Base-by-base conservation (phyloP, 2,888 invertebrate genomes). In the Trachelus stipa region DNA sequence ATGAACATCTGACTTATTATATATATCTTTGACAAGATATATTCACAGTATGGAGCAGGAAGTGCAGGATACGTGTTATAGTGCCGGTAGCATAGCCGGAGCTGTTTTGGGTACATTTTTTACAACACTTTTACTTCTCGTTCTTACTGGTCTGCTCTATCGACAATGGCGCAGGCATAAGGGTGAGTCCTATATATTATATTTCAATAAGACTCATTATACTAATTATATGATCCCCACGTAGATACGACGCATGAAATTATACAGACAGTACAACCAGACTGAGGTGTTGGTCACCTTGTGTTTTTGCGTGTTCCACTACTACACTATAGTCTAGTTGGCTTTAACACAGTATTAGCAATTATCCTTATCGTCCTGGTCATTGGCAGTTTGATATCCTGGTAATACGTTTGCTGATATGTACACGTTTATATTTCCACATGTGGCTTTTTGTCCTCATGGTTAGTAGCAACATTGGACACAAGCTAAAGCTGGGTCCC, bases 31-130 rank as follows among this genome's bases (percentile, higher is more conserved):
- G 33, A 31, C 31, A 34, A 71, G 71, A 71, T 33, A 71, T 31
- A 71, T 31, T 71, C 12, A 12, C 71, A 71, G 71, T 3, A 84
- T 81, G 84, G 90, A 87, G 76, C 89, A 88, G 78, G 87, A 88
- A 68, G 88, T 85, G 77, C 84, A 85, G 83, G 87, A 87, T 82
- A 86, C 85, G 79, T 95, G 95, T 91, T 95, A 94, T 92, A 94
- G 94, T 85, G 93, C 94, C 86, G 95, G 95, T 83, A 95, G 95
- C 89, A 93, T 96, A 81, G 95, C 95, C 79, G 94, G 95, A 80
- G 94, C 95, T 83, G 95, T 96, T 81, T 93, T 96, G 85, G 94
- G 95, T 86, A 95, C 95, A 84, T 94, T 95, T 89, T 88, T 95
- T 84, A 93, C 94, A 84, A 95, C 95, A 84, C 91, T 94, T 79